These are phyloP conservation scores for Muscidifurax raptorellus DNA, from an alignment of 1,140 invertebrate genomes.

Conservation along the genomic window DNA sequence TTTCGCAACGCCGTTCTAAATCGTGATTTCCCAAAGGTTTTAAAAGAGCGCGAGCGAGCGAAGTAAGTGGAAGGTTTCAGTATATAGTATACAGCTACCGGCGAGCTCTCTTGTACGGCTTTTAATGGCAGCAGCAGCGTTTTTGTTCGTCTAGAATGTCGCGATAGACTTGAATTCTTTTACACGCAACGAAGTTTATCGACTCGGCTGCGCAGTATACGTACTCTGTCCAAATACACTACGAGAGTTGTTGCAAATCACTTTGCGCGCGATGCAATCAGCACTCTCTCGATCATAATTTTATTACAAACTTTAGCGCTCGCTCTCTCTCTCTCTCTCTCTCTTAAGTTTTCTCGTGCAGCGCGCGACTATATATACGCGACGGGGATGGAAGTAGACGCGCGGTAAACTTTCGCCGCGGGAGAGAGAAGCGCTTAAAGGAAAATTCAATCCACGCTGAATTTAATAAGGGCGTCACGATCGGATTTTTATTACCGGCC, in stretches of 20 bases:
- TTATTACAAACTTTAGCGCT: slow-evolving; percentile 38
- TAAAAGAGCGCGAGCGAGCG: slow-evolving; percentile 53
- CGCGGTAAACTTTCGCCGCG: slow-evolving; percentile 49
- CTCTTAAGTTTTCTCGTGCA: not conserved
- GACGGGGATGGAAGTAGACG: slow-evolving; percentile 40
- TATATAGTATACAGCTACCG: slow-evolving; percentile 25
- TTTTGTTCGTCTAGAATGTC: slow-evolving; percentile 33
- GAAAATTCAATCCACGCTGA: slow-evolving; percentile 54
- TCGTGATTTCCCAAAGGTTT: slow-evolving; percentile 66
- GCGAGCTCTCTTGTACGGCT: slow-evolving; percentile 49
- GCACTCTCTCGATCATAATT: slow-evolving; percentile 46
- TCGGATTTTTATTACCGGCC: slow-evolving; percentile 55
- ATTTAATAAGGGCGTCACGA: slow-evolving; percentile 56
- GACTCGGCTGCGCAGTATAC: not conserved
- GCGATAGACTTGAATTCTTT: not conserved
- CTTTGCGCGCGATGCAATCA: slow-evolving; percentile 29
- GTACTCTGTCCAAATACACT: slow-evolving; percentile 9
- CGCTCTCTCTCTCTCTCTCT: too few relatives aligned
- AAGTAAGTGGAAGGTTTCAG: slow-evolving; percentile 47
- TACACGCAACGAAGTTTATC: not conserved
- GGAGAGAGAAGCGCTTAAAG: slow-evolving; percentile 12
- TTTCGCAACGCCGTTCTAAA: slow-evolving; percentile 64
- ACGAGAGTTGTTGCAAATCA: slow-evolving; percentile 41
- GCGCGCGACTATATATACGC: not conserved
- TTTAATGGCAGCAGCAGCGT: slow-evolving; percentile 50